Evolutionary conservation across 2,797 vertebrate species (phyloP).

Genomic region (Cirrhinus molitorella): DNA sequence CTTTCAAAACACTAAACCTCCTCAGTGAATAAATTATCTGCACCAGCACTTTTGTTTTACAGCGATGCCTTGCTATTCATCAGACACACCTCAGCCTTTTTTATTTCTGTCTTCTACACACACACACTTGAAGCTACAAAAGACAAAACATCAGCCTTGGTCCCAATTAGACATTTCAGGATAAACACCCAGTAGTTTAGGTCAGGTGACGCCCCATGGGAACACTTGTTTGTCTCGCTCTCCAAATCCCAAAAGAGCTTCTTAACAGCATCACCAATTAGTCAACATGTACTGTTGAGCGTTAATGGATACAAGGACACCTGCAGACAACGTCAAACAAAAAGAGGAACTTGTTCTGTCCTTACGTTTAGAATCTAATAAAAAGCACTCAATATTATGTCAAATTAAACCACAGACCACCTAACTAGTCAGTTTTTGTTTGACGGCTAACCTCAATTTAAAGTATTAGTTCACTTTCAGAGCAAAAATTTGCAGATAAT

Average conservation of each 20-base stretch:
- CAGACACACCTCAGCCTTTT: background rate
- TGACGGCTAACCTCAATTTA: background rate
- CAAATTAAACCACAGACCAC: background rate
- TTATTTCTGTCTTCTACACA: slow-evolving; percentile 10
- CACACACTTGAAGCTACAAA: background rate
- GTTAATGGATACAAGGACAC: slow-evolving; percentile 49
- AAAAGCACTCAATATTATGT: background rate
- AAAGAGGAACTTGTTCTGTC: slow-evolving; percentile 26
- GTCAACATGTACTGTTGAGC: slow-evolving; percentile 45
- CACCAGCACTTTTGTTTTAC: background rate
- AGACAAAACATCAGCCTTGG: slow-evolving; percentile 33
- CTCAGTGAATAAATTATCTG: slow-evolving; percentile 4
- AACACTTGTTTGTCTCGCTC: slow-evolving; percentile 71
- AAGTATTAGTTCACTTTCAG: too few relatives aligned
- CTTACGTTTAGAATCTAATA: background rate
- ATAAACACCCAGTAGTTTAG: slow-evolving; percentile 69
- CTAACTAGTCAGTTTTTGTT: background rate
- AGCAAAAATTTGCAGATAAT: too few relatives aligned
- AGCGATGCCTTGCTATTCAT: background rate
- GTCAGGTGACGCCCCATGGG: slow-evolving; percentile 67
- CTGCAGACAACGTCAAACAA: slow-evolving; percentile 40
- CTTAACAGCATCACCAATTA: slow-evolving; percentile 66
- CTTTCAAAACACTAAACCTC: slow-evolving; percentile 25
- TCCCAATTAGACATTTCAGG: slow-evolving; percentile 62
- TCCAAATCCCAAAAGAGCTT: slow-evolving; percentile 62